Evolutionary conservation across 2,888 invertebrate genomes (phyloP).

Genomic region (Lepidocyrtoides sp.): DNA sequence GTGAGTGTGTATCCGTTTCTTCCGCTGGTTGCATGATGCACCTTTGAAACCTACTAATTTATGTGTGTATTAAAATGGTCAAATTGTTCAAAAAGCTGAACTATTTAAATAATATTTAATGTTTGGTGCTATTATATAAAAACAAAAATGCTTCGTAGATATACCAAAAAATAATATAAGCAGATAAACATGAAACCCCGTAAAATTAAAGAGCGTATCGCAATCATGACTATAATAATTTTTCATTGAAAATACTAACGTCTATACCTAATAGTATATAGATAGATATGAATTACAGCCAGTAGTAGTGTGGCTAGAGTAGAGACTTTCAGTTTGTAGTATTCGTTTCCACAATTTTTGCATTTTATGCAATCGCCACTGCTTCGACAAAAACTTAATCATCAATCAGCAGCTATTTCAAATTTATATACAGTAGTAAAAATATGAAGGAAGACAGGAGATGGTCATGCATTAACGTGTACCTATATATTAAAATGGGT

Average conservation of each 20-base stretch:
- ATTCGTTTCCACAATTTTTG: not conserved
- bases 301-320: no score
- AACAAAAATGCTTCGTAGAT: not conserved
- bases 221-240: not conserved
- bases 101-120: no score
- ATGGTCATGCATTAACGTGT: not conserved
- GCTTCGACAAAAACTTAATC: not conserved
- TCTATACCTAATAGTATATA: no score
- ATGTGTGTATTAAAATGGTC: no score
- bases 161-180: not conserved
- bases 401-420: not conserved
- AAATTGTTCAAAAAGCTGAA: no score
- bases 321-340: not conserved
- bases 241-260: not conserved
- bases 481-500: not conserved
- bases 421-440: not conserved
- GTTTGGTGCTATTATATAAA: no score
- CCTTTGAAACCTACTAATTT: no score
- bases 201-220: not conserved
- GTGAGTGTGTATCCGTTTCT: constrained; percentile 29
- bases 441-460: not conserved
- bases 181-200: not conserved
- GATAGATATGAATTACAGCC: no score
- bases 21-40: not conserved
- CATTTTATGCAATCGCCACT: not conserved